These are phyloP conservation scores for Drosophila cognata DNA, from an alignment of 2,888 invertebrate species.

Conservation along the genomic window DNA sequence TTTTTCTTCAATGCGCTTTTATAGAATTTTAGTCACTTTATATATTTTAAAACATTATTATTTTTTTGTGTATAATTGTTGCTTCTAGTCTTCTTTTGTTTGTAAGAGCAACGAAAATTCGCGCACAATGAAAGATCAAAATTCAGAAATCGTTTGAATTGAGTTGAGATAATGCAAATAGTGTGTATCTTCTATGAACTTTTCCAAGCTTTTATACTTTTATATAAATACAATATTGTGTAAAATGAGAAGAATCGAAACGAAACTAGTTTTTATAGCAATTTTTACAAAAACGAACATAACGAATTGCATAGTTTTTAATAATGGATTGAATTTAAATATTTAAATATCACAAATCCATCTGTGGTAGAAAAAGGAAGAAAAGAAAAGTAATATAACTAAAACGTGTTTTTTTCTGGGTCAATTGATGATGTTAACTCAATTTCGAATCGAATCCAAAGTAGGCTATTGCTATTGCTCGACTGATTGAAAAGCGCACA, in stretches of 20 bases:
- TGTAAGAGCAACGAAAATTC: conserved; percentile 82
- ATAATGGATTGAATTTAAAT: conserved; percentile 70
- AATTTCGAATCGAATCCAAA: conserved; percentile 56
- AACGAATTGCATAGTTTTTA: conserved; percentile 75
- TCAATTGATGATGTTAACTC: conserved; percentile 67
- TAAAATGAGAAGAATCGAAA: conserved; percentile 75
- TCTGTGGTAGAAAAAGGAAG: conserved; percentile 54
- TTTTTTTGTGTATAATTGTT: conserved; percentile 83
- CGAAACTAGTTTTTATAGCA: conserved; percentile 82
- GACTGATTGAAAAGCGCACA: conserved; percentile 83
- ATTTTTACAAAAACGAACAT: conserved; percentile 73
- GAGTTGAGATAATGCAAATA: conserved; percentile 52
- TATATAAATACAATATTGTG: conserved; percentile 78
- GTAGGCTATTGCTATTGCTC: conserved; percentile 82
- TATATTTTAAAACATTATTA: conserved; percentile 72
- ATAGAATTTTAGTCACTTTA: conserved; percentile 79
- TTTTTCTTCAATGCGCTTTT: conserved; percentile 77
- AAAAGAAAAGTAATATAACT: conserved; percentile 61
- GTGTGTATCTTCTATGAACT: conserved; percentile 70
- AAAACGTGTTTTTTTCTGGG: conserved; percentile 59
- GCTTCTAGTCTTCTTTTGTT: conserved; percentile 84
- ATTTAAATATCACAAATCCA: conserved; percentile 50
- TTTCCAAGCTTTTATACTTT: conserved; percentile 79
- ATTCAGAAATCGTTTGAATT: conserved; percentile 45
- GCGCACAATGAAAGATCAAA: conserved; percentile 48